Base-by-base conservation (phyloP, 2,888 invertebrate species). In the Drosophila borborema region DNA sequence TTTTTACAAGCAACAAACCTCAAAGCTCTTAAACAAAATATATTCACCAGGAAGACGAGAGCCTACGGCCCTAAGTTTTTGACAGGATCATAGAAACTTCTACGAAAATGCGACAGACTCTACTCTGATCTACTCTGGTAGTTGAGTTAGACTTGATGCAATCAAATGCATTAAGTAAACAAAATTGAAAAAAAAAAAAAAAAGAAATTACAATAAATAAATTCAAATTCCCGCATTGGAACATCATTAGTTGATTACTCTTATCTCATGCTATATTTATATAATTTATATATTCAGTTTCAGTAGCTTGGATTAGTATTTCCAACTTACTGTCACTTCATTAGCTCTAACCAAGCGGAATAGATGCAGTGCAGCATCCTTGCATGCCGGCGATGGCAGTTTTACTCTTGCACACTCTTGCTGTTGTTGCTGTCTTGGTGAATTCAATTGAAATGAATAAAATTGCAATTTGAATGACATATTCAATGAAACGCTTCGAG, bases 321-420 rank as follows among this genome's bases (percentile, higher is more conserved):
- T 34, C n/a, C 10, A 18, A 12, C n/a, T 51, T 34, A 31, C 31
- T 12, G 7, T 18, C 34, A 18, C 34, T 51, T 34, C 31, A 51
- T 51, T 51, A 51, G 49, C 49, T 18, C n/a, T 18, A 51, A 12
- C 49, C 31, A 51, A 34, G 49, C 31, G 49, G 49, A 34, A 34
- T 3, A 12, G 6, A 49, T n/a, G 49, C 16, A 48, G 46, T 28
- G 46, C 49, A 9, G 48, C n/a, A 31, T 16, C 48, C 31, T 20
- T 10, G 10, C 31, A 16, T 3, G n/a, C n/a, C n/a, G n/a, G 31
- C 6, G 18, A 18, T 3, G n/a, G 31, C 10, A 49, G 18, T 12
- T 49, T 34, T 12, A 31, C 31, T 12, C 10, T n/a, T n/a, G n/a
- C 18, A 2, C 16, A 23, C 45, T 43, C 7, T 14, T 9, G 46